phyloP scores from a whole-genome alignment of 2,888 invertebrate species.

The Hanleya hanleyi region DNA sequence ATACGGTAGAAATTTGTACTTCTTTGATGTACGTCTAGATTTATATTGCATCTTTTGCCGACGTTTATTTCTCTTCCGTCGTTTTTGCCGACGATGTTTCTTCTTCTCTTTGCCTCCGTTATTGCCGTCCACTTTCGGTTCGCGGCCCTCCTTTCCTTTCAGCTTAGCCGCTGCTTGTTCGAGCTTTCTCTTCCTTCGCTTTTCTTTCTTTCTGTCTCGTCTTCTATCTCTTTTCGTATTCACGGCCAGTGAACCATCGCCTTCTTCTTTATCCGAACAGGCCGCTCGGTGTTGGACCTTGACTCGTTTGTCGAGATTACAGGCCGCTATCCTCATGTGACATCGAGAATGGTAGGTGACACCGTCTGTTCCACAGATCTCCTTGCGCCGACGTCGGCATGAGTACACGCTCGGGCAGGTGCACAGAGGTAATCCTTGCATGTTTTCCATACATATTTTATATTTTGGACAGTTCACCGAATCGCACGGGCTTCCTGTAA shows the following conservation, averaged over 20 bases:
- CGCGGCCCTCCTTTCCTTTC: not conserved
- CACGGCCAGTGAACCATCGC: not conserved
- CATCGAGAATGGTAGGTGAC: conserved; percentile 58
- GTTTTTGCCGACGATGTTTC: conserved; percentile 14
- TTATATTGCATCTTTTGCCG: not conserved
- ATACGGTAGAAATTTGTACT: conserved; percentile 6
- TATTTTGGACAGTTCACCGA: conserved; percentile 63
- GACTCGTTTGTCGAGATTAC: conserved; percentile 44
- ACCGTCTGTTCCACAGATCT: conserved; percentile 64
- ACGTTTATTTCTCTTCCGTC: conserved; percentile 13
- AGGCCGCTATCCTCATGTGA: conserved; percentile 54
- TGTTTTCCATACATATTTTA: conserved; percentile 68
- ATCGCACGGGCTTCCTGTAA: conserved; percentile 54
- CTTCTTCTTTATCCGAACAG: not conserved
- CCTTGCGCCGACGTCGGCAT: conserved; percentile 49
- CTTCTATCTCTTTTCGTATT: not conserved
- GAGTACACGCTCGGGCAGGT: conserved; percentile 63
- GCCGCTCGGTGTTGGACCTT: conserved; percentile 43
- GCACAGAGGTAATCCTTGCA: conserved; percentile 69
- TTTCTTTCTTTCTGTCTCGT: not conserved
- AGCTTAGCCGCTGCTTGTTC: not conserved
- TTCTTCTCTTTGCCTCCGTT: conserved; percentile 6
- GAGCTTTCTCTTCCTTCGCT: not conserved
- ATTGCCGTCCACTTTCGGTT: not conserved
- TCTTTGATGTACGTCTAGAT: not conserved